Evolutionary conservation across 2,797 vertebrate species (phyloP).

Genomic region (Denticeps clupeoides): DNA sequence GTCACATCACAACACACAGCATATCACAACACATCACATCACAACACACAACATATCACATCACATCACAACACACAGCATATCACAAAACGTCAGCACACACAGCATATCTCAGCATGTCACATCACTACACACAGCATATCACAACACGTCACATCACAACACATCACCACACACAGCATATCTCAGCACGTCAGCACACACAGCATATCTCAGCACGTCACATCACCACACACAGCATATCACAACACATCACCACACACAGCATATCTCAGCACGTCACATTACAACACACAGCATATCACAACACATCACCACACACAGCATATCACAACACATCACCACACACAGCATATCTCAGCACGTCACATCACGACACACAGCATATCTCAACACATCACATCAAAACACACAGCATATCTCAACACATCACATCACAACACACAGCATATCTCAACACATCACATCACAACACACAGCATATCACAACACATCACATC

Average conservation of each 20-base stretch:
- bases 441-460: too few species aligned
- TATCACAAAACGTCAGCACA: too few species aligned
- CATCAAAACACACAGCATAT: background rate
- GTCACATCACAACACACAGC: background rate
- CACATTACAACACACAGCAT: background rate
- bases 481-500: background rate
- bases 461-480: background rate
- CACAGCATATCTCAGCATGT: background rate
- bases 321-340: background rate
- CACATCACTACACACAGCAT: background rate
- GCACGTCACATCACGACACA: background rate
- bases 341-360: too few species aligned
- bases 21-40: background rate
- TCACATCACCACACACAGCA: background rate
- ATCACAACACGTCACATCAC: background rate
- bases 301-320: background rate
- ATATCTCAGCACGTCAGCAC: too few species aligned
- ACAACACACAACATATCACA: background rate
- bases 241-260: conserved; percentile 94
- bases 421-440: background rate
- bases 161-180: background rate
- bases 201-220: background rate
- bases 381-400: background rate
- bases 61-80: background rate
- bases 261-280: conserved; percentile 97